These are phyloP conservation scores for Ypsolopha scabrella DNA, from an alignment of 2,888 invertebrate species.

Conservation along the genomic window DNA sequence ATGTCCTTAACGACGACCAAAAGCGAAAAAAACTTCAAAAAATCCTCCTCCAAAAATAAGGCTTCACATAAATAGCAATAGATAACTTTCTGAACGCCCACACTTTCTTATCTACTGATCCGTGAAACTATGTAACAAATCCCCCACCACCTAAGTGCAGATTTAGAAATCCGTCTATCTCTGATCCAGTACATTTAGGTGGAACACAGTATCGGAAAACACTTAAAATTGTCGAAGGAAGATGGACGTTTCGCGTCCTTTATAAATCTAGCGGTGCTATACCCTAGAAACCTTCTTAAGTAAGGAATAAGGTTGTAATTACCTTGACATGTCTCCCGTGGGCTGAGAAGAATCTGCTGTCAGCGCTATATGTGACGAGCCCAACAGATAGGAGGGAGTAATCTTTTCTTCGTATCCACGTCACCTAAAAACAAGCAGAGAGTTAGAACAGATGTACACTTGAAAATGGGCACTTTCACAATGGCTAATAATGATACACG, in stretches of 20 bases:
- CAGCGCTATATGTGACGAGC: conserved; percentile 73
- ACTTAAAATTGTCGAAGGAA: not conserved
- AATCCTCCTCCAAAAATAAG: too few relatives aligned
- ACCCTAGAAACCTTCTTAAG: too few relatives aligned
- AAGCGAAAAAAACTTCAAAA: not conserved
- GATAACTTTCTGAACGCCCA: too few relatives aligned
- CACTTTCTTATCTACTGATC: too few relatives aligned
- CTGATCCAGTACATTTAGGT: not conserved
- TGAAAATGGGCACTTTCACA: too few relatives aligned
- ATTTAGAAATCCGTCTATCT: not conserved
- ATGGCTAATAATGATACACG: too few relatives aligned
- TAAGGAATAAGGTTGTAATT: conserved; percentile 10
- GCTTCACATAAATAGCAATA: too few relatives aligned
- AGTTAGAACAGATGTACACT: too few relatives aligned
- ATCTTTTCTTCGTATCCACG: conserved; percentile 77
- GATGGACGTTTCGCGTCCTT: not conserved
- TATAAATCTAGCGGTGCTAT: not conserved
- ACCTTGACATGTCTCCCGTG: conserved; percentile 72
- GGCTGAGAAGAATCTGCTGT: conserved; percentile 74
- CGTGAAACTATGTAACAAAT: too few relatives aligned
- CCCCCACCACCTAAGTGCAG: too few relatives aligned
- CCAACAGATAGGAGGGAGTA: conserved; percentile 75
- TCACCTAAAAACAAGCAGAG: conserved; percentile 59
- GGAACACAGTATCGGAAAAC: not conserved
- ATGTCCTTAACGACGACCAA: too few relatives aligned